Evolutionary conservation across 2,797 vertebrate genomes (phyloP), one percentile per base, ranked within the genome.

Genomic region (Syndactyla subalaris): DNA sequence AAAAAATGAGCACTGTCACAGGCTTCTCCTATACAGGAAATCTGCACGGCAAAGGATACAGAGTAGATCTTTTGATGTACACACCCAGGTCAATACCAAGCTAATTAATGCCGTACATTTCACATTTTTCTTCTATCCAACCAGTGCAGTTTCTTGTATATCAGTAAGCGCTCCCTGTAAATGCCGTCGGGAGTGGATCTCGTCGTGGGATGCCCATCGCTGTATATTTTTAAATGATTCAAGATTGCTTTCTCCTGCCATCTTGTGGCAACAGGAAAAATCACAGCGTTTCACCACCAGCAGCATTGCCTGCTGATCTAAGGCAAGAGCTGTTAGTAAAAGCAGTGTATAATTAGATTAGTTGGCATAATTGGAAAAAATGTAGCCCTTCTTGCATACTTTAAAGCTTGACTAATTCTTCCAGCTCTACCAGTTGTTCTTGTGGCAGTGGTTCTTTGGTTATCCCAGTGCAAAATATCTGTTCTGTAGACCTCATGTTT

Each of bases 171-270:
- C 38, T 89, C 36, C 16, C 32, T 46, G 20, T 52, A 57, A 80
- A 55, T 36, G 48, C 20, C 2, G 21, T 12, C 58, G 24, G 10
- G 73, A 29, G 12, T 3, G 18, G 7, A 7, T n/a, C 34, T 39
- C 1, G 1, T 12, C 27, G 6, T 32, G 52, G 9, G 2, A 14
- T 23, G 39, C 8, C 21, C 30, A 7, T 32, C 6, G 13, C 62
- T 2, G 10, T 21, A 5, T 3, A 26, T 45, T 92, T 87, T 78
- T 6, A 70, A 91, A 73, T 45, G 19, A 14, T 19, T 26, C 70
- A 93, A 87, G 39, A 21, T 91, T 93, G 95, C 70, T 96, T 93
- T 96, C 76, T 95, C 78, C 91, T 95, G 96, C 92, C 96, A 97
- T 94, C 95, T 94, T 70, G 94, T 96, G 96, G 95, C 67, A 52